Conservation (phyloP, 2,888 invertebrate species). For the Caenorhabditis auriculariae region DNA sequence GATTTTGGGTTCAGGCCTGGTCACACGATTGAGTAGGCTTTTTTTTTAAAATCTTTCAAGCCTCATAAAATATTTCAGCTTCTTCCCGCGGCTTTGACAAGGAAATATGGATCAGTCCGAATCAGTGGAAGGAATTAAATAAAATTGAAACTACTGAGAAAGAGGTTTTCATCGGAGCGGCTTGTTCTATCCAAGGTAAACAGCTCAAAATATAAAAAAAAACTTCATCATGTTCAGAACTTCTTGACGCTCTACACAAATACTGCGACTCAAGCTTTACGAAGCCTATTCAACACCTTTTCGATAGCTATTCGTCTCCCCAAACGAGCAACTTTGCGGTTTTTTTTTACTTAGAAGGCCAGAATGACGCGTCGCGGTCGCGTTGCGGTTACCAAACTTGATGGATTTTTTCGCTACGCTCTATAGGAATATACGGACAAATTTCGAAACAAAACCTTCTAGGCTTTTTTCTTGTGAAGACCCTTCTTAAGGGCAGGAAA, state of each 20-base stretch:
- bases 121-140: conserved; percentile 22
- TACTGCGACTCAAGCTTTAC: neutral
- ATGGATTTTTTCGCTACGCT: too few relatives aligned
- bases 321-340: conserved; percentile 39
- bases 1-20: conserved; percentile 32
- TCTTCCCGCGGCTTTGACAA: conserved; percentile 1
- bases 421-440: too few relatives aligned
- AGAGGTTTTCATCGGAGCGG: conserved; percentile 77
- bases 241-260: conserved; percentile 6
- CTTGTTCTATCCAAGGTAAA: conserved; percentile 9
- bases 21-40: conserved; percentile 25
- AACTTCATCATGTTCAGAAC: conserved; percentile 3
- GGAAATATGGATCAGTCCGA: conserved; percentile 19
- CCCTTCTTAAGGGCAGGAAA: too few relatives aligned
- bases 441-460: too few relatives aligned
- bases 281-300: conserved; percentile 2
- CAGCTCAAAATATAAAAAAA: neutral
- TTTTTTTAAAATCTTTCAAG: neutral
- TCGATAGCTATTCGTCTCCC: conserved; percentile 66
- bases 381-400: too few relatives aligned
- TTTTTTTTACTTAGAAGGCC: too few relatives aligned
- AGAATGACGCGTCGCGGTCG: too few relatives aligned
- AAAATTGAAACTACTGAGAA: conserved; percentile 68
- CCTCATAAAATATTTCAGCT: conserved; percentile 6
- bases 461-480: too few relatives aligned